Percentiles rank a stretch among this genome's conserved stretches.
Evolutionary conservation across 2,888 invertebrate genomes (phyloP).

Genomic region (Masnerella sp.): DNA sequence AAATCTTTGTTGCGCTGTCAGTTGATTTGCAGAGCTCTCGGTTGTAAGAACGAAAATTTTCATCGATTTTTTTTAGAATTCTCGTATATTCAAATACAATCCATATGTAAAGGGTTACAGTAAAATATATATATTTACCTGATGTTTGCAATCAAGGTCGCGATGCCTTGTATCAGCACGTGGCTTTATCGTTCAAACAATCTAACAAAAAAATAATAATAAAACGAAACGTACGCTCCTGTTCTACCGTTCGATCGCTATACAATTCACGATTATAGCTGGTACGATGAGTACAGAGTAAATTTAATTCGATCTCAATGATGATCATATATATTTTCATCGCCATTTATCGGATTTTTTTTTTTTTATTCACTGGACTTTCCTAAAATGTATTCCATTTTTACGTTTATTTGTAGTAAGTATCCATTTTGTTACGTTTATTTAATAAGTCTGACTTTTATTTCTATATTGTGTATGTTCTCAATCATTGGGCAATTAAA

Average conservation of each 20-base stretch:
- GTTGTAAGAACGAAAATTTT: conserved; percentile 27
- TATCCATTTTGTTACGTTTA: conserved; percentile 2
- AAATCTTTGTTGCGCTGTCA: conserved; percentile 44
- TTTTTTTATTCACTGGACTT: not conserved
- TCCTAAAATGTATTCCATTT: conserved; percentile 2
- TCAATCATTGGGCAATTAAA: conserved; percentile 19
- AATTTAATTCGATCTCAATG: conserved; percentile 13
- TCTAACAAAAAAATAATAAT: conserved; percentile 12
- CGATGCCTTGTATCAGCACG: conserved; percentile 54
- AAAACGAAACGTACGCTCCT: conserved; percentile 56
- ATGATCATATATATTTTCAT: not conserved
- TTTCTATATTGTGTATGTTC: not conserved
- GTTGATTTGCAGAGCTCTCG: conserved; percentile 35
- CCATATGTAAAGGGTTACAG: conserved; percentile 42
- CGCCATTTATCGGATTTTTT: not conserved
- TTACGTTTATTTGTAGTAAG: not conserved
- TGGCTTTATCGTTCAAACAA: conserved; percentile 39
- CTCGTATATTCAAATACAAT: conserved; percentile 35
- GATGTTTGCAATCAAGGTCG: conserved; percentile 50
- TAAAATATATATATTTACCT: conserved; percentile 43
- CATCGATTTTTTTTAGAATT: conserved; percentile 34
- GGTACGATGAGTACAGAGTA: conserved; percentile 32
- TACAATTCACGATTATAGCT: conserved; percentile 37
- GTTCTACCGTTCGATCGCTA: conserved; percentile 58
- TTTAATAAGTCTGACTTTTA: not conserved